Base-by-base conservation (phyloP, 1,140 invertebrate genomes). In the Drosophila nigrodunni region DNA sequence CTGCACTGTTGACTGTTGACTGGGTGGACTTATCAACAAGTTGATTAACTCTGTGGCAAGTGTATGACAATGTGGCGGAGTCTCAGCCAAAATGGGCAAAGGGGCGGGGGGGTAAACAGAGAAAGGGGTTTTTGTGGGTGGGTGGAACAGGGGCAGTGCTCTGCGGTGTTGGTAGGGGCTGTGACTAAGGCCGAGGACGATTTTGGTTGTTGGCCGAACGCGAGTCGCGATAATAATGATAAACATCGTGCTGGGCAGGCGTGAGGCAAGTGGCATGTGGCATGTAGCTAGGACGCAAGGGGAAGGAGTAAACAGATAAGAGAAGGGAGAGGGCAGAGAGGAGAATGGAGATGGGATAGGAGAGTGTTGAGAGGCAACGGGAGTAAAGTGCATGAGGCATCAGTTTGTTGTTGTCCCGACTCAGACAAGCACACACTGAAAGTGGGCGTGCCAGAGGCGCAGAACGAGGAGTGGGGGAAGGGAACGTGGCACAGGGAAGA, bases 171-270 rank as follows among this genome's bases (percentile, higher is more conserved):
- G 50, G 25, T 15, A 7, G 35, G 44, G 54, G 41, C 49, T 49
- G 55, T 37, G 30, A 15, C 46, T 52, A 55, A 49, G 52, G 44
- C 52, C 57, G 55, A 44, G 37, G 21, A 59, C 50, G 55, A 68
- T 71, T 80, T 65, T 54, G 80, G 30, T 39, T 66, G 49, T 55
- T 55, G 61, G 49, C 70, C 74, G 79, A 69, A 69, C 76, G 73
- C 73, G 69, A 80, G 64, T 59, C 66, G 73, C 78, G 75, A 81
- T 85, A 86, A 87, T 86, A 75, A 86, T 86, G 82, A 86, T 85
- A 78, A 83, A 83, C 80, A 82, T 76, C 68, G 41, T 11, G 59
- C 37, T 37, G 70, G 60, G 50, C 54, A 64, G 46, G 76, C 57
- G 47, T 44, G 57, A 54, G 68, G 35, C 52, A 47, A 18, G 41